phyloP scores from a whole-genome alignment of 2,888 invertebrate genomes.

The Cataglyphis rosenhaueri region DNA sequence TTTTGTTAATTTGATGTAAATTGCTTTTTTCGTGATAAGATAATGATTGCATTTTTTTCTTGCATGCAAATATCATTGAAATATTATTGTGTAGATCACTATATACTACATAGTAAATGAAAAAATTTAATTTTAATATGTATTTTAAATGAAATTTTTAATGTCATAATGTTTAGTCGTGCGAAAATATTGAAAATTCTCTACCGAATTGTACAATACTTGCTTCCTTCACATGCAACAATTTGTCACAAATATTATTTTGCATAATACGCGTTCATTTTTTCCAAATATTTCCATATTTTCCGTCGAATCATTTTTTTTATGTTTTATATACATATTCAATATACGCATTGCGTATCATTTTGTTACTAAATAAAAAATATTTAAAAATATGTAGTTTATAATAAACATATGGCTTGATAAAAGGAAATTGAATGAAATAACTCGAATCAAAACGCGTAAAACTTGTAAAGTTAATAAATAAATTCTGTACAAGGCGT shows the following conservation, averaged over 20 bases:
- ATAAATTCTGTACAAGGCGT: constrained; percentile 15
- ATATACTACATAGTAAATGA: background rate
- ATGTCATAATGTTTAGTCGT: background rate
- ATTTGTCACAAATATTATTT: constrained; percentile 43
- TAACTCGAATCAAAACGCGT: background rate
- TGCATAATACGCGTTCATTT: constrained; percentile 10
- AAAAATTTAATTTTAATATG: constrained; percentile 9
- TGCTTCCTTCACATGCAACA: constrained; percentile 1
- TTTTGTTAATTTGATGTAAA: background rate
- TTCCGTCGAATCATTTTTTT: background rate
- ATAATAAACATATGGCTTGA: background rate
- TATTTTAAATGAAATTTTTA: constrained; percentile 27
- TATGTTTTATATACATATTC: background rate
- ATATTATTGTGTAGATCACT: background rate
- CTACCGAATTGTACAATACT: constrained; percentile 17
- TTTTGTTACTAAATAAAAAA: background rate
- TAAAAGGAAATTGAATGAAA: background rate
- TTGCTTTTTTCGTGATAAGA: background rate
- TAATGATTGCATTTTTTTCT: background rate
- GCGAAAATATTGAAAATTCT: constrained; percentile 28
- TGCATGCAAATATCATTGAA: background rate
- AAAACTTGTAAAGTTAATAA: constrained; percentile 6
- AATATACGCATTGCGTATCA: background rate
- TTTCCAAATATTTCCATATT: constrained; percentile 3
- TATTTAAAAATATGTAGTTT: background rate